Conservation (phyloP, 2,113 vertebrate genomes). For the Azemiops feae region DNA sequence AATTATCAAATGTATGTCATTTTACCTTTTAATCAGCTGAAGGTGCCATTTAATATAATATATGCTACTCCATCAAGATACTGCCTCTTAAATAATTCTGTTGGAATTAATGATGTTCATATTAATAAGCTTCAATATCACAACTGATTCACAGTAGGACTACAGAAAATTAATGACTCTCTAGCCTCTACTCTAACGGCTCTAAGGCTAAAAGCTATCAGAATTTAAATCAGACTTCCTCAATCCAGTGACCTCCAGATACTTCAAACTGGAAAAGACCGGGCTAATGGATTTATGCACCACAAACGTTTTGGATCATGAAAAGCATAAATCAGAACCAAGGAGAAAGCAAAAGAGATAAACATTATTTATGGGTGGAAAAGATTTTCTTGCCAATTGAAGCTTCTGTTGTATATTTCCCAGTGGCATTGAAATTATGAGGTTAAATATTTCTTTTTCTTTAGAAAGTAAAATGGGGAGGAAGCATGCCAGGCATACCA, state of each 20-base stretch:
- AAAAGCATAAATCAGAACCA: not conserved
- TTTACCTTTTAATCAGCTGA: conserved; percentile 26
- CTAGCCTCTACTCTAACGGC: not conserved
- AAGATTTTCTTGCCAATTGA: not conserved
- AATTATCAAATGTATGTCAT: conserved; percentile 21
- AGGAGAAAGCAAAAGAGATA: not conserved
- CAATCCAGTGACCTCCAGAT: not conserved
- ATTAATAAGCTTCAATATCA: conserved; percentile 11
- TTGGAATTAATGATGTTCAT: conserved; percentile 13
- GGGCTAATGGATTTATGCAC: not conserved
- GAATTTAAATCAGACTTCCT: not conserved
- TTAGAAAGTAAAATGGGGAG: not conserved
- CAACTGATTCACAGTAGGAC: conserved; percentile 13
- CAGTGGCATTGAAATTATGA: not conserved
- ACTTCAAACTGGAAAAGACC: not conserved
- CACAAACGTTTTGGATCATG: not conserved
- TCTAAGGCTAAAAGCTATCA: not conserved
- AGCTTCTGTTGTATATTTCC: not conserved
- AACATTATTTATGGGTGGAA: not conserved
- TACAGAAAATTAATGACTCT: not conserved
- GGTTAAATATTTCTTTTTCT: not conserved
- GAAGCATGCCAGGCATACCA: not conserved
- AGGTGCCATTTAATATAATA: conserved; percentile 26
- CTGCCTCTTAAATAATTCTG: conserved; percentile 20
- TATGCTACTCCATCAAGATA: conserved; percentile 7